These are phyloP conservation scores for human (Homo sapiens) DNA, from an alignment of 2,113 vertebrate genomes.

Conservation along the genomic window GRCh38 chr7:154266501-154267000, in stretches of 20 bases:
- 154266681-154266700: not conserved
- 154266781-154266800: not conserved
- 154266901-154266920: not conserved
- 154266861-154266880: not conserved
- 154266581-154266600: no score
- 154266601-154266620: not conserved
- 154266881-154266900: not conserved
- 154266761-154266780: not conserved
- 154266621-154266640: not conserved
- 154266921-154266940: not conserved
- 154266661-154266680: not conserved
- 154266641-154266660: not conserved
- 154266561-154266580: no score
- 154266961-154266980: not conserved
- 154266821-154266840: not conserved
- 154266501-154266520: no score
- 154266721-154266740: not conserved
- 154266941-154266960: not conserved
- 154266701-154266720: not conserved
- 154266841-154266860: not conserved
- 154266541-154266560: no score
- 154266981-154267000: not conserved
- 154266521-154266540: no score
- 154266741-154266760: not conserved
- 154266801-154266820: not conserved